Base-by-base conservation (phyloP, 2,113 vertebrate species). In the Oenanthe oenanthe region DNA sequence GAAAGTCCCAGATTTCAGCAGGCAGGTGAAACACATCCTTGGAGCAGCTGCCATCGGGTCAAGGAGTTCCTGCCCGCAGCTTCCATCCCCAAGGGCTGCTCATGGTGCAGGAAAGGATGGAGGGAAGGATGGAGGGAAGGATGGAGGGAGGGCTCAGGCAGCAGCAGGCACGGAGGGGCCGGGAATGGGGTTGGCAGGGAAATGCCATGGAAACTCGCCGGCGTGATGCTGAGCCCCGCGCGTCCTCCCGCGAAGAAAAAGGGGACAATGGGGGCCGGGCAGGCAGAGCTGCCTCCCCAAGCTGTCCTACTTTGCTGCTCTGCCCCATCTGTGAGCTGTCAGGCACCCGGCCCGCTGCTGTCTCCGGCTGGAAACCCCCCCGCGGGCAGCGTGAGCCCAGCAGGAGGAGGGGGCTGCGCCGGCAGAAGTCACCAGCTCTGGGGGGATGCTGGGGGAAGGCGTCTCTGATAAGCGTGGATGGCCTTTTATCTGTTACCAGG, bases 311-410 rank as follows among this genome's bases (percentile, higher is more conserved):
- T 96, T 96, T 87, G 93, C 88, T 14, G 76, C 73, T 73, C 68
- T 66, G 95, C 34, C 95, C 95, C 95, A 95, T 96, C 96, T 96
- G 96, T 71, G 95, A 95, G 95, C 80, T 80, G 77, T 73, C 96
- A 94, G 90, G 80, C 75, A 34, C 50, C 19, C 14, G 40, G 54
- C 24, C 4, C 6, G 48, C 89, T 65, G 47, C 66, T 4, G 13
- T 17, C 36, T 40, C 21, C 10, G n/a, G 42, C 82, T 88, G 89
- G 61, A 89, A 56, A 6, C 16, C 34, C 79, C 81, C 10, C 31
- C 0, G 26, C 77, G 15, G 53, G 72, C 85, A 54, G 78, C 7
- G 6, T 17, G 62, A 29, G 4, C 9, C 1, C 0, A 3, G 20
- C 2, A 7, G 47, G 20, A 76, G 72, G 72, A 76, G 84, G 92